These are phyloP conservation scores for Rhyacichthys aspro DNA, from an alignment of 2,797 vertebrate species.

Conservation along the genomic window DNA sequence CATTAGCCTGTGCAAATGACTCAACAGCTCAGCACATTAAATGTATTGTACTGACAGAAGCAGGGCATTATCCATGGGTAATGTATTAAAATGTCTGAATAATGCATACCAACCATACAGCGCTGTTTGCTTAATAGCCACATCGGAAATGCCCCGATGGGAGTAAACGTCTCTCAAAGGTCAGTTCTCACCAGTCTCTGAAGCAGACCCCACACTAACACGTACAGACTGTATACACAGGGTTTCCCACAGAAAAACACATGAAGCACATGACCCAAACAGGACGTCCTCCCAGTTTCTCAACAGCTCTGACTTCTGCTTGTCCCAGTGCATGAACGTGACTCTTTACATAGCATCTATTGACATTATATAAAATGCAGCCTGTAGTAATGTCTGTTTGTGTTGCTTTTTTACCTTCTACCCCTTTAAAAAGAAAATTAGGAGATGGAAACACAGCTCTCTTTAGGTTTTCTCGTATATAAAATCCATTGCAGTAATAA, in stretches of 20 bases:
- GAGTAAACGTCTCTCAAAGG: slow-evolving; percentile 18
- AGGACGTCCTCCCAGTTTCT: slow-evolving; percentile 72
- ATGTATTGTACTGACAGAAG: neutral
- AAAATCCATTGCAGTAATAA: too few relatives aligned
- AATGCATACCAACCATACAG: neutral
- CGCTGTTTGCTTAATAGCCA: neutral
- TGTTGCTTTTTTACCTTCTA: too few relatives aligned
- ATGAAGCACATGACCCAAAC: slow-evolving; percentile 69
- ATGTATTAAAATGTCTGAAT: too few relatives aligned
- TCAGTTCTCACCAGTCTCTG: slow-evolving; percentile 39
- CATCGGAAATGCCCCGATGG: slow-evolving; percentile 8
- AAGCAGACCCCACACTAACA: slow-evolving; percentile 42
- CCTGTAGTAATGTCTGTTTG: too few relatives aligned
- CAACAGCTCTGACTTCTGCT: slow-evolving; percentile 45
- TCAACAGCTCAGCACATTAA: neutral
- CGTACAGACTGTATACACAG: slow-evolving; percentile 22
- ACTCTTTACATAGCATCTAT: too few relatives aligned
- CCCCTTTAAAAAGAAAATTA: too few relatives aligned
- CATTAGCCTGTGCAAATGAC: neutral
- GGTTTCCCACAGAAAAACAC: slow-evolving; percentile 77
- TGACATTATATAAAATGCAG: too few relatives aligned
- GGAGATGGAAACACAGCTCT: too few relatives aligned
- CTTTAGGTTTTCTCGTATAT: too few relatives aligned
- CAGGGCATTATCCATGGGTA: neutral
- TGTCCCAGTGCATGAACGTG: neutral